These are phyloP conservation scores for Pemphigus obesinymphae DNA, from an alignment of 1,140 invertebrate species.

Conservation along the genomic window DNA sequence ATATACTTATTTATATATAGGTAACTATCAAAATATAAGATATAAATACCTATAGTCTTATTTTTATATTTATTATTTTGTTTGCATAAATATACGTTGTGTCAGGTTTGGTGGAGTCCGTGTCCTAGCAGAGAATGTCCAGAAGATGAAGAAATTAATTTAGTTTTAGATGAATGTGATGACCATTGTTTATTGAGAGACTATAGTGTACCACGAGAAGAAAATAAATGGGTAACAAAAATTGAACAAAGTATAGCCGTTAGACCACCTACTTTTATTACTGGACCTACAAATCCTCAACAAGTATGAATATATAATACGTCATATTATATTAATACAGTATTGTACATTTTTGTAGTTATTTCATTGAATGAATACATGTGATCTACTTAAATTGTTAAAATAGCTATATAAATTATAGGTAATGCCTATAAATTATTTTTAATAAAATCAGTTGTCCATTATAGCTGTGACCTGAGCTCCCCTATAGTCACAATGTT, in stretches of 20 bases:
- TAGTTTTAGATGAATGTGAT: slow-evolving; percentile 63
- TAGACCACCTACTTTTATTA: slow-evolving; percentile 45
- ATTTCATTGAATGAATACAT: too few species aligned
- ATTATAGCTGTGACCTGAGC: too few species aligned
- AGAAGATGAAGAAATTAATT: slow-evolving; percentile 64
- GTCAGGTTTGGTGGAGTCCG: slow-evolving; percentile 70
- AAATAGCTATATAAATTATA: too few species aligned
- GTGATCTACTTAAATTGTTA: too few species aligned
- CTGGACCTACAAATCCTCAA: neutral
- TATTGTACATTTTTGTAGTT: too few species aligned
- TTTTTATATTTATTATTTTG: too few species aligned
- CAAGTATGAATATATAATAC: slow-evolving; percentile 26
- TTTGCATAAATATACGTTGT: neutral
- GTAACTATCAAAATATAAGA: neutral
- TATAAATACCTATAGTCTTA: neutral
- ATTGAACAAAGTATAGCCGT: slow-evolving; percentile 48
- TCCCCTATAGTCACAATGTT: too few species aligned
- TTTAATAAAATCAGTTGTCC: too few species aligned
- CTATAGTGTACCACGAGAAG: slow-evolving; percentile 8
- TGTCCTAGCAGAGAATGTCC: slow-evolving; percentile 69
- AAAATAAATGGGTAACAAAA: slow-evolving; percentile 43
- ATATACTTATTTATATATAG: too few species aligned
- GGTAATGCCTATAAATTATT: too few species aligned
- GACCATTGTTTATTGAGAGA: slow-evolving; percentile 61
- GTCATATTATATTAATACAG: too few species aligned